Conservation (phyloP, 2,888 invertebrate species). For the Chloroclystis v-ata region DNA sequence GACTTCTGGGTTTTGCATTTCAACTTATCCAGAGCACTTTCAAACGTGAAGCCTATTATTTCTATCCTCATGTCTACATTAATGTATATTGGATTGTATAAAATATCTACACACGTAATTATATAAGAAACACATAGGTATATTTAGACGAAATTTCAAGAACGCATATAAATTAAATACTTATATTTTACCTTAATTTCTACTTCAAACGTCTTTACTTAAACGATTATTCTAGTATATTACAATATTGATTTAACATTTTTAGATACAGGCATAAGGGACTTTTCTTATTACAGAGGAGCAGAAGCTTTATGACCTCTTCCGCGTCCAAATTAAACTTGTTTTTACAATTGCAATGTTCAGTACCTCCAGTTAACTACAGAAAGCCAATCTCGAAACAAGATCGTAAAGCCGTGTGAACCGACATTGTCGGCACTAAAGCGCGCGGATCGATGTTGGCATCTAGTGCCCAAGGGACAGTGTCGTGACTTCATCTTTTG, state of each 20-base stretch:
- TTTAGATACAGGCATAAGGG: background rate
- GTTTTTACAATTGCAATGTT: conserved; percentile 14
- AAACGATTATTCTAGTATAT: too few species aligned
- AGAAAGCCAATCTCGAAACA: conserved; percentile 22
- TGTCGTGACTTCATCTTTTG: conserved; percentile 35
- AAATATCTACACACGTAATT: too few species aligned
- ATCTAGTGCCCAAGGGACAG: conserved; percentile 35
- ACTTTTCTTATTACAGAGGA: background rate
- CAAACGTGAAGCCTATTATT: too few species aligned
- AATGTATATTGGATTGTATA: too few species aligned
- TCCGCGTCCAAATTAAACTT: conserved; percentile 3
- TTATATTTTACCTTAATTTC: too few species aligned
- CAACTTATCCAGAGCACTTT: too few species aligned
- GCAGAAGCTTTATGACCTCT: background rate
- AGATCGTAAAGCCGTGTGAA: conserved; percentile 23
- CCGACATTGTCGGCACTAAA: conserved; percentile 18
- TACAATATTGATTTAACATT: too few species aligned
- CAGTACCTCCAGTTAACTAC: conserved; percentile 19
- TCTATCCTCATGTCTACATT: too few species aligned
- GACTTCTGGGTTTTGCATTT: background rate
- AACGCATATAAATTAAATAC: too few species aligned
- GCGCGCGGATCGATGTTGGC: conserved; percentile 22
- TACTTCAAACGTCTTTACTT: too few species aligned
- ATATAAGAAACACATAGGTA: too few species aligned
- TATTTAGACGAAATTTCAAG: too few species aligned